Conservation (phyloP, 2,113 vertebrate genomes). For the Pan paniscus region DNA sequence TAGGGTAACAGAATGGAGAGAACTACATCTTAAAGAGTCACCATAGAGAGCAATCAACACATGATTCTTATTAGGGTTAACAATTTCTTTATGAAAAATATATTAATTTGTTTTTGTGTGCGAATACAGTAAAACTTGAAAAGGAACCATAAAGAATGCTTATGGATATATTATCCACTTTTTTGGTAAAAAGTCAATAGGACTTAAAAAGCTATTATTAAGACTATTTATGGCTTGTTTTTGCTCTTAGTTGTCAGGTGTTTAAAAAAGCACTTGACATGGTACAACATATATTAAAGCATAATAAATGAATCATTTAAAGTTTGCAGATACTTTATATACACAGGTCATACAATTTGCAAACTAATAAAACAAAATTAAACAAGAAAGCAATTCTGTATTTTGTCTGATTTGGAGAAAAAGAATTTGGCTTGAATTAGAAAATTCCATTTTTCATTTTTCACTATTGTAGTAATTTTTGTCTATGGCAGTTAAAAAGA, state of each 20-base stretch:
- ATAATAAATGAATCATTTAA: not conserved
- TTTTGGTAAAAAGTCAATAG: not conserved
- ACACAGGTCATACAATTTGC: not conserved
- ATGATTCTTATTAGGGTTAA: not conserved
- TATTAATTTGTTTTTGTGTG: not conserved
- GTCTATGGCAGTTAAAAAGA: not conserved
- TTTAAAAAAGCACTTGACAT: not conserved
- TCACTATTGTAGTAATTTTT: not conserved
- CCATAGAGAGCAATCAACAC: not conserved
- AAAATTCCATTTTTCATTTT: not conserved
- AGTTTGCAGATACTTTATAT: not conserved
- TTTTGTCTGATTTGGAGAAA: not conserved
- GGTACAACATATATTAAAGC: not conserved
- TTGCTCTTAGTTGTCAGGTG: not conserved
- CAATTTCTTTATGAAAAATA: not conserved
- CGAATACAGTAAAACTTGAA: slow-evolving; percentile 15
- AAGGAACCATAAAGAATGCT: not conserved
- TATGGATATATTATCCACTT: not conserved
- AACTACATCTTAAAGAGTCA: not conserved
- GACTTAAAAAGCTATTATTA: not conserved
- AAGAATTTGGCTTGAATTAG: not conserved
- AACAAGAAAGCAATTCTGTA: not conserved
- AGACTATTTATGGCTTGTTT: not conserved
- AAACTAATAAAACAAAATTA: not conserved
- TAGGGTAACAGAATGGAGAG: not conserved